A percentile compares a stretch with the other conserved stretches of the same genome.
These are phyloP conservation scores for Antheraea mylitta DNA, from an alignment of 1,140 invertebrate species.

Conservation along the genomic window DNA sequence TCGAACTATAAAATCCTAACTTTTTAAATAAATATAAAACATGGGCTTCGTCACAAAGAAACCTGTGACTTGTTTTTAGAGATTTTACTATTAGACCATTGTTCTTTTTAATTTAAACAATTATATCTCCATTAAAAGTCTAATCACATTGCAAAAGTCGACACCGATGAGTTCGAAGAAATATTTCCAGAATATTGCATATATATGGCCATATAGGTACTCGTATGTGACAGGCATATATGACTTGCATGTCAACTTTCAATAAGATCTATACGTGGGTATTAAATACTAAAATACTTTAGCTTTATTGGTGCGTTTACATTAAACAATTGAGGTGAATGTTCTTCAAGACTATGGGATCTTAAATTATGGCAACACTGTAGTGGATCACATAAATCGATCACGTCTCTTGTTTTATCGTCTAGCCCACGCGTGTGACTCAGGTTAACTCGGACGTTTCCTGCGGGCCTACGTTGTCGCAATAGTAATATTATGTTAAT, in stretches of 20 bases:
- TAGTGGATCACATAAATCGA: constrained; percentile 47
- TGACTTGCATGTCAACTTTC: background rate
- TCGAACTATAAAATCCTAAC: no score
- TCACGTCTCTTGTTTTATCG: constrained; percentile 57
- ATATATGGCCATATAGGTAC: no score
- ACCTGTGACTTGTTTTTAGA: no score
- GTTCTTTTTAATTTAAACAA: background rate
- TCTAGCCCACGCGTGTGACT: constrained; percentile 54
- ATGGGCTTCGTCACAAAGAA: no score
- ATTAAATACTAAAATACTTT: no score
- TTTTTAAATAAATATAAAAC: no score
- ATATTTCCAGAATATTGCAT: background rate
- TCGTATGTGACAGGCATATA: no score
- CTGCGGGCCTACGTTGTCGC: constrained; percentile 57
- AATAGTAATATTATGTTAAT: constrained; percentile 47
- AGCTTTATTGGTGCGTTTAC: constrained; percentile 6
- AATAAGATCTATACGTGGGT: background rate
- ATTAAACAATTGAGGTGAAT: constrained; percentile 40
- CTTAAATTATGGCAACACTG: constrained; percentile 18
- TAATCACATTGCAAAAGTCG: background rate
- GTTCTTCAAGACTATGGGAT: constrained; percentile 19
- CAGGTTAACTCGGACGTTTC: constrained; percentile 54
- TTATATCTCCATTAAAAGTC: background rate
- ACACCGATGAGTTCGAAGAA: background rate
- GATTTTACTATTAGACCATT: background rate